phyloP scores from a whole-genome alignment of 2,888 invertebrate species.

The Oxycera nigricornis region DNA sequence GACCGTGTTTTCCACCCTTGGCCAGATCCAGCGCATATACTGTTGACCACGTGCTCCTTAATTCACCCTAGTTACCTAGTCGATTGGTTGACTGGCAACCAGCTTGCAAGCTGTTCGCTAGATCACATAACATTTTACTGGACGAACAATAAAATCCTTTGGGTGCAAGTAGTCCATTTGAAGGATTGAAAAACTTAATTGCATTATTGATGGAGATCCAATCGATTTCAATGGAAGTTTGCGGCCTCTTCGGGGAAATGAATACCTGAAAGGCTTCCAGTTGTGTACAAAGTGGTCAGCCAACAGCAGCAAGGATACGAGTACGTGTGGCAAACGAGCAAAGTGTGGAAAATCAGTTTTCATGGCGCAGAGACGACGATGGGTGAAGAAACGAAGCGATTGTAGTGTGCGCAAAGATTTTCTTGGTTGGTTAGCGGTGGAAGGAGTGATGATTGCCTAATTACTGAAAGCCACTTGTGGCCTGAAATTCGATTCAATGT shows the following conservation, averaged over 20 bases:
- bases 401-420: neutral
- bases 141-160: slow-evolving; percentile 19
- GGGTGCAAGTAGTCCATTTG: slow-evolving; percentile 40
- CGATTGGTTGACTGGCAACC: too few species aligned
- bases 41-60: too few species aligned
- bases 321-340: too few species aligned
- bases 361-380: neutral
- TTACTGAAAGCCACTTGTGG: slow-evolving; percentile 26
- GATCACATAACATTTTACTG: too few species aligned
- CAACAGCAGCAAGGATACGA: too few species aligned
- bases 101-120: too few species aligned
- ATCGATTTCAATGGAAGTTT: slow-evolving; percentile 42
- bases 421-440: neutral
- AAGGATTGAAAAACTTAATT: slow-evolving; percentile 47
- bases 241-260: slow-evolving; percentile 26
- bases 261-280: slow-evolving; percentile 24
- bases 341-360: neutral
- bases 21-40: too few species aligned
- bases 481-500: neutral
- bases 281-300: too few species aligned
- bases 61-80: too few species aligned
- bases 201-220: slow-evolving; percentile 44
- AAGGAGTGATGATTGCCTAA: slow-evolving; percentile 22
- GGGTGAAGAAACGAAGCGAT: neutral
- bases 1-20: too few species aligned